Conservation (phyloP, 2,113 vertebrate species). For the Procavia capensis region DNA sequence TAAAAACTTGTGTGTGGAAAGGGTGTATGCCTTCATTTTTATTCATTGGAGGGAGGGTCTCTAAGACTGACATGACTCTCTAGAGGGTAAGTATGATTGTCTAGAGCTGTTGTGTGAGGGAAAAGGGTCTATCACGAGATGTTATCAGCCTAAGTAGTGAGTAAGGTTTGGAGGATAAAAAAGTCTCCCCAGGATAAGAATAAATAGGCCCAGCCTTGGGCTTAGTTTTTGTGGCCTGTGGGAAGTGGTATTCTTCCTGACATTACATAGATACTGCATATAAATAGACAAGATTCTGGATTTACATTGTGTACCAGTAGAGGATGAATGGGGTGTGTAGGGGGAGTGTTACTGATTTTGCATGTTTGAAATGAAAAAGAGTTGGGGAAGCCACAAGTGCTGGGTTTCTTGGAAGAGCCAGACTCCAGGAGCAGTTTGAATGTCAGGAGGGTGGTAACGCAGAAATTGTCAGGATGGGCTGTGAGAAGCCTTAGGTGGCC, state of each 20-base stretch:
- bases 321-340: slow-evolving; percentile 43
- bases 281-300: slow-evolving; percentile 23
- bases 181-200: neutral
- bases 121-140: neutral
- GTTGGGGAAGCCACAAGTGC: slow-evolving; percentile 43
- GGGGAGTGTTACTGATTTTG: slow-evolving; percentile 51
- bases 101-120: neutral
- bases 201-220: neutral
- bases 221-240: neutral
- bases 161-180: neutral
- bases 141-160: neutral
- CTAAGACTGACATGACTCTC: neutral
- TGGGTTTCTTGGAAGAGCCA: slow-evolving; percentile 46
- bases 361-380: slow-evolving; percentile 27
- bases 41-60: neutral
- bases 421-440: slow-evolving; percentile 47
- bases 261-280: neutral
- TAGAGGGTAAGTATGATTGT: neutral
- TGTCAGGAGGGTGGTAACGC: neutral
- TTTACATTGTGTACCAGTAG: slow-evolving; percentile 30
- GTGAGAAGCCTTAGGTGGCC: neutral
- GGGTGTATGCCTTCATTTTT: neutral
- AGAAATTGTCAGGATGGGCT: neutral
- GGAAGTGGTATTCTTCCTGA: slow-evolving; percentile 48
- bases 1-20: neutral